Base-by-base conservation (phyloP, 2,888 invertebrate species). In the Catocala sponsa region DNA sequence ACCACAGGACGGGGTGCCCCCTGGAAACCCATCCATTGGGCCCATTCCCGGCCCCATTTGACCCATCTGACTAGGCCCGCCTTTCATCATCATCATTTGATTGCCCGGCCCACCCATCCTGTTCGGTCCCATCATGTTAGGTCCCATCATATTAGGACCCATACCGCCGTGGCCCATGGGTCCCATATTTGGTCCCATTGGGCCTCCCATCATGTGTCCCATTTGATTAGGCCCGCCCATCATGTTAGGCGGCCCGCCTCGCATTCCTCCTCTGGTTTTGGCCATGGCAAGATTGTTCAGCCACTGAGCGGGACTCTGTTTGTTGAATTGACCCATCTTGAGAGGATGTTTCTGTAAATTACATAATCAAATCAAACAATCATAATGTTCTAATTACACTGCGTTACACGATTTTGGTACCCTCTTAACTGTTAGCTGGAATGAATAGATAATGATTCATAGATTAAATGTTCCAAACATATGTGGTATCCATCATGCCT, bases 281-380 rank as follows among this genome's bases (percentile, higher is more conserved):
- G 97, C 96, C 95, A 97, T 96, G 50, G 97, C 96, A 54, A 97
- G 94, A 83, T 96, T 97, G 85, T 97, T 97, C 44, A 97, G 91
- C 97, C 97, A 97, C 83, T 97, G 97, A 32, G 97, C 96, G 54
- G 97, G 97, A 83, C 97, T 97, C 84, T 97, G 98, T 80, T 98
- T 96, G 87, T 96, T 97, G 88, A 98, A 97, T 85, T 98, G 98
- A 59, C 97, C 97, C 88, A 97, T 96, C 95, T 98, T 98, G 79
- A 98, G 95, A 4, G 98, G 98, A 91, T 98, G 97, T 95, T 98
- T 98, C 96, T 97, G 95, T 63, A 95, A 95, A 79, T 9, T 1
- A 83, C 85, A 72, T 87, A 46, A 38, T 25, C 2, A 56, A 35
- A 54, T 55, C 33, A 44, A 53, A 43, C 5, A 13, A 6, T 25